These are phyloP conservation scores for Drosophila leontia DNA, from an alignment of 1,140 invertebrate genomes.

Conservation along the genomic window DNA sequence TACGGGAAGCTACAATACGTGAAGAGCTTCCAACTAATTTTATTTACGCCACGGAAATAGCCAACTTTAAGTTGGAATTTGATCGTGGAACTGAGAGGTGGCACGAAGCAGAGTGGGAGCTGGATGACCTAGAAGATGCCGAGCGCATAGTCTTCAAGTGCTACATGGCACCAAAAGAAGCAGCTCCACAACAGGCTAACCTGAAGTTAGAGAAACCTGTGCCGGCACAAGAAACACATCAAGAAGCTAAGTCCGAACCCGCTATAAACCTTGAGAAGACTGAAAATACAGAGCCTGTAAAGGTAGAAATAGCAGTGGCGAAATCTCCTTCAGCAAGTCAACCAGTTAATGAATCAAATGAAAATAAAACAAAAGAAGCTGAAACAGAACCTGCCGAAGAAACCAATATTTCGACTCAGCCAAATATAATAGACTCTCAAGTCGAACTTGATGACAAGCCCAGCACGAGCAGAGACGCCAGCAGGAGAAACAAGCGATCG, in stretches of 20 bases:
- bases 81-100: conserved; percentile 60
- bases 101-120: conserved; percentile 66
- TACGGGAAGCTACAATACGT: conserved; percentile 59
- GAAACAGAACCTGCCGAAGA: neutral
- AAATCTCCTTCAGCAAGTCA: neutral
- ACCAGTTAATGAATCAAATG: neutral
- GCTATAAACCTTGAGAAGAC: neutral
- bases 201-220: neutral
- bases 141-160: conserved; percentile 61
- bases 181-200: neutral
- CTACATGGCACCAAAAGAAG: conserved; percentile 54
- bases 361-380: neutral
- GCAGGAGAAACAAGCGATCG: conserved; percentile 44
- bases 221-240: neutral
- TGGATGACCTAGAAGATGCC: conserved; percentile 50
- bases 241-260: neutral
- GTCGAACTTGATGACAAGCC: conserved; percentile 44
- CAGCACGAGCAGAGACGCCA: conserved; percentile 52
- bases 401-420: neutral
- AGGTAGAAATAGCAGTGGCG: neutral
- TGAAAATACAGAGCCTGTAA: conserved; percentile 4
- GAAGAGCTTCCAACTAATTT: conserved; percentile 68
- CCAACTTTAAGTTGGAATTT: conserved; percentile 70
- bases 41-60: conserved; percentile 76
- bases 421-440: neutral